A percentile compares a stretch with the other conserved stretches of the same genome.
Evolutionary conservation across 2,797 vertebrate species (phyloP).

Genomic region (Girardinus metallicus): DNA sequence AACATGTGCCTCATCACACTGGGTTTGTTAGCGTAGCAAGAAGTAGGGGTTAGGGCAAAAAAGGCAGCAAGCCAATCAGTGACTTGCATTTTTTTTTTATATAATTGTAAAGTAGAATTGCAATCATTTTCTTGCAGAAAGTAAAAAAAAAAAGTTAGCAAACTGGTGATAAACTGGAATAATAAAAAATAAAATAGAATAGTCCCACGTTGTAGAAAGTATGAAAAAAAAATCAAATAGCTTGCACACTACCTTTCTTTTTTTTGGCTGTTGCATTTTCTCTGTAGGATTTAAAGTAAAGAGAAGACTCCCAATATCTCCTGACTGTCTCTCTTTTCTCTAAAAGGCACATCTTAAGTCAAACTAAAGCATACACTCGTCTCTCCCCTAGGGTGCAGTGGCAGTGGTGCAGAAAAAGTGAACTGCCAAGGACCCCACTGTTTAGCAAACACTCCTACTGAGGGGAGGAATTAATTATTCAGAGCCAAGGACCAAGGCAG

Average conservation of each 20-base stretch:
- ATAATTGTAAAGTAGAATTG: not conserved
- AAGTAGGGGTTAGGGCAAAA: constrained; percentile 28
- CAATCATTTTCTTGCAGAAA: not conserved
- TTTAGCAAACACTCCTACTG: constrained; percentile 87
- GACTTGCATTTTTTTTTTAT: not conserved
- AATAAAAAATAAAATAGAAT: constrained; percentile 31
- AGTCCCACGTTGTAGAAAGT: constrained; percentile 5
- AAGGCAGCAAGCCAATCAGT: constrained; percentile 23
- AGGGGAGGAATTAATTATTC: constrained; percentile 87
- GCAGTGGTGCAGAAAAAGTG: constrained; percentile 87
- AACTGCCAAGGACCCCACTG: constrained; percentile 86
- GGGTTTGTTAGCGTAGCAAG: constrained; percentile 62
- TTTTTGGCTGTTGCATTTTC: constrained; percentile 35
- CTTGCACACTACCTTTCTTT: constrained; percentile 33
- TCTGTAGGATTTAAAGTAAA: constrained; percentile 27
- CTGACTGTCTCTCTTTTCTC: constrained; percentile 65
- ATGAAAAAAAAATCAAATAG: constrained; percentile 32
- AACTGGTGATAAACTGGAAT: not conserved
- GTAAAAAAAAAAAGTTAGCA: not conserved
- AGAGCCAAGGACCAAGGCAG: constrained; percentile 82
- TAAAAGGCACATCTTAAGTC: constrained; percentile 76
- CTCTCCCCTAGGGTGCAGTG: constrained; percentile 76
- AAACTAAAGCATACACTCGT: constrained; percentile 77
- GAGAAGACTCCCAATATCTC: constrained; percentile 56
- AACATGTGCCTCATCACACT: constrained; percentile 42